Conservation (phyloP, 2,888 invertebrate species). For the Axea sp. region DNA sequence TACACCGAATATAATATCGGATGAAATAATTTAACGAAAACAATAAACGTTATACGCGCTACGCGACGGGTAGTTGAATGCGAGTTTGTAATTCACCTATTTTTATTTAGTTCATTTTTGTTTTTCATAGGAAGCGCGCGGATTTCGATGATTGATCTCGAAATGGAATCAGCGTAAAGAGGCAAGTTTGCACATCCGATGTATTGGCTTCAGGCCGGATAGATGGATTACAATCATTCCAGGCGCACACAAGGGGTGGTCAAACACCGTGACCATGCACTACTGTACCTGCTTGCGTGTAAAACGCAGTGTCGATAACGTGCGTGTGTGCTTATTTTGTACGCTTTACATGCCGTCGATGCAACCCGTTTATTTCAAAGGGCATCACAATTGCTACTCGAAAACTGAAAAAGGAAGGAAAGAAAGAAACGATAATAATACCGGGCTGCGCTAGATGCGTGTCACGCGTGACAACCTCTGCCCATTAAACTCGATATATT, state of each 20-base stretch:
- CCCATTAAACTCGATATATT: constrained; percentile 58
- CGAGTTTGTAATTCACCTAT: constrained; percentile 15
- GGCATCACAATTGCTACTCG: constrained; percentile 48
- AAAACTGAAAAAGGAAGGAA: constrained; percentile 41
- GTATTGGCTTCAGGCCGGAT: constrained; percentile 77
- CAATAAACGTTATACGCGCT: constrained; percentile 17
- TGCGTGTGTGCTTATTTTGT: constrained; percentile 55
- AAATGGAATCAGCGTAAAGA: constrained; percentile 63
- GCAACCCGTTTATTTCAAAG: constrained; percentile 51
- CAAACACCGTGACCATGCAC: constrained; percentile 77
- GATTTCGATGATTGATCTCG: constrained; percentile 55
- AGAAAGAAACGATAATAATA: constrained; percentile 47
- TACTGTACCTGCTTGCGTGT: constrained; percentile 53
- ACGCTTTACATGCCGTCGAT: constrained; percentile 47
- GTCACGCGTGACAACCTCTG: constrained; percentile 57
- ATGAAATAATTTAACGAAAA: constrained; percentile 7
- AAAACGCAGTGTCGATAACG: constrained; percentile 59
- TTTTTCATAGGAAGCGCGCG: constrained; percentile 28
- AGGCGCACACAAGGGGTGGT: constrained; percentile 75
- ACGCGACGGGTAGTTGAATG: background rate
- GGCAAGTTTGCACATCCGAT: constrained; percentile 70
- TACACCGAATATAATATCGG: constrained; percentile 7
- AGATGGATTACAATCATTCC: constrained; percentile 79
- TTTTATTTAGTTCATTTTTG: constrained; percentile 31
- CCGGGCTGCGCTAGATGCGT: constrained; percentile 27